A percentile compares a stretch with the other conserved stretches of the same genome.
Evolutionary conservation across 2,797 vertebrate species (phyloP).

Genomic region (Danio albolineatus): DNA sequence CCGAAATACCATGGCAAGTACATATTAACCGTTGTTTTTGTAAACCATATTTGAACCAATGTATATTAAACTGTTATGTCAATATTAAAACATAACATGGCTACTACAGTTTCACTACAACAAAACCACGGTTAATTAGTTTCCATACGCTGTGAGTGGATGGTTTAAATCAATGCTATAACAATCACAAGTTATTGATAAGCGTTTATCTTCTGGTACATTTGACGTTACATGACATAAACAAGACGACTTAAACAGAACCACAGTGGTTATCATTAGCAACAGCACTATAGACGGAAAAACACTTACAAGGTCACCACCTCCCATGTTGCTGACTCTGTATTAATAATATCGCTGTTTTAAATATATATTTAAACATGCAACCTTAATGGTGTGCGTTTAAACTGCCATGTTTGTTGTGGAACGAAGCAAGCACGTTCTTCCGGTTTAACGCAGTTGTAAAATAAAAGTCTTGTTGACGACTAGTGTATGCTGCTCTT

Average conservation of each 20-base stretch:
- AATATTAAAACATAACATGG: too few species aligned
- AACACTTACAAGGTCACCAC: constrained; percentile 47
- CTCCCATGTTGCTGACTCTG: constrained; percentile 7
- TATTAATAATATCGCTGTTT: background rate
- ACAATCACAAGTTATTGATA: background rate
- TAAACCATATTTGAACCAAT: too few species aligned
- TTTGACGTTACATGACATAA: background rate
- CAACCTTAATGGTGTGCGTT: background rate
- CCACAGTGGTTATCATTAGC: background rate
- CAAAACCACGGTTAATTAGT: too few species aligned
- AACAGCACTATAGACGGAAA: background rate
- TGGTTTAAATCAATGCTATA: background rate
- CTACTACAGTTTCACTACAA: too few species aligned
- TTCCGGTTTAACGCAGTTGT: background rate
- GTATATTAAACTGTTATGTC: too few species aligned
- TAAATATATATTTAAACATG: background rate
- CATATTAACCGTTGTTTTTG: too few species aligned
- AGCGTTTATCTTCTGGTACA: background rate
- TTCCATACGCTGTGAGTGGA: too few species aligned
- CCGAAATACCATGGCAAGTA: too few species aligned
- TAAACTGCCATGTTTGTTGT: background rate
- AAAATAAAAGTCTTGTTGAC: constrained; percentile 6
- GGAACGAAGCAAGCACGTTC: background rate
- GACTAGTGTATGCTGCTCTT: too few species aligned
- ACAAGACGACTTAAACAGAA: background rate